These are phyloP conservation scores for Papilio demoleus DNA, from an alignment of 2,888 invertebrate species.

Conservation along the genomic window DNA sequence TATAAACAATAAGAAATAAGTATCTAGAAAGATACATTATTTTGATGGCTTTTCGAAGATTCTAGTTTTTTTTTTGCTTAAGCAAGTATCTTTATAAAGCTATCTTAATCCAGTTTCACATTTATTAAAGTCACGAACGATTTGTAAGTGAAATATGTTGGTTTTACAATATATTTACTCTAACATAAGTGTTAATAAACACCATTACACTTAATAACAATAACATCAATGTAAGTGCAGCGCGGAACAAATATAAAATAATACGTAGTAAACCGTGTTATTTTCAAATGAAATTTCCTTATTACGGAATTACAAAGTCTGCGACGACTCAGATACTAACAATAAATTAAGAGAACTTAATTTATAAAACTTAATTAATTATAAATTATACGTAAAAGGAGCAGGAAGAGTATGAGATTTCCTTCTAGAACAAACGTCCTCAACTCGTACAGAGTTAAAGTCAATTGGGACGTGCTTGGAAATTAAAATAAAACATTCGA, in stretches of 20 bases:
- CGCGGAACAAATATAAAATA: not conserved
- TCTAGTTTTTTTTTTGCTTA: too few relatives aligned
- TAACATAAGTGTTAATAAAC: not conserved
- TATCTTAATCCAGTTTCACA: too few relatives aligned
- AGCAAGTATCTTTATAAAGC: too few relatives aligned
- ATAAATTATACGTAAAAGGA: slow-evolving; percentile 31
- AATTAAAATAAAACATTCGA: slow-evolving; percentile 24
- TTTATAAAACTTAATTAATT: slow-evolving; percentile 22
- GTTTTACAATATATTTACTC: too few relatives aligned
- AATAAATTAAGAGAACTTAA: slow-evolving; percentile 16
- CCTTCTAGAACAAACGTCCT: slow-evolving; percentile 32
- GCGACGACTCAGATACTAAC: too few relatives aligned
- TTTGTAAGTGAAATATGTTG: too few relatives aligned
- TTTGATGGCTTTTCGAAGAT: too few relatives aligned
- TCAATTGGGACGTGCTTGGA: slow-evolving; percentile 37
- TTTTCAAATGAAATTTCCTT: slow-evolving; percentile 7
- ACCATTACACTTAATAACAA: not conserved
- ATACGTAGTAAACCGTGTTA: not conserved
- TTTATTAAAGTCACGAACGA: too few relatives aligned
- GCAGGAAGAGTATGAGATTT: slow-evolving; percentile 36
- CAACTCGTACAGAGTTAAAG: slow-evolving; percentile 25
- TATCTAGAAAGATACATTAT: not conserved
- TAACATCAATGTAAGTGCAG: not conserved
- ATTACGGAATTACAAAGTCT: not conserved
- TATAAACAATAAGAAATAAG: not conserved